Evolutionary conservation across 2,888 invertebrate genomes (phyloP).

Genomic region (Platycheirus albimanus): DNA sequence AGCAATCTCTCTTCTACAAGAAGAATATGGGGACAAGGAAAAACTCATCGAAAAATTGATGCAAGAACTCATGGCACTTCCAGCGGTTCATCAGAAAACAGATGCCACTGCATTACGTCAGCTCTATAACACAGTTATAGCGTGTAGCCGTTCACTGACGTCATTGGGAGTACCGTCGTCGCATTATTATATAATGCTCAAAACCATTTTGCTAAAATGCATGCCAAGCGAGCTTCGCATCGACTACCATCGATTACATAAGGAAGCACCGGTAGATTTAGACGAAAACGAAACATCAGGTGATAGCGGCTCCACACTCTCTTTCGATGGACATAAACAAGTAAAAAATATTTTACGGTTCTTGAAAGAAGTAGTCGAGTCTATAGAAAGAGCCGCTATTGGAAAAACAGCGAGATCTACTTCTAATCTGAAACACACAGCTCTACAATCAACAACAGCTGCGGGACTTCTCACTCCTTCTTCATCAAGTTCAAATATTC

Average conservation of each 20-base stretch:
- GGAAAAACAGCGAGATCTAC: neutral
- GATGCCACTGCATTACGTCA: constrained; percentile 8
- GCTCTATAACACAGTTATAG: constrained; percentile 25
- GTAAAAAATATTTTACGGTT: constrained; percentile 31
- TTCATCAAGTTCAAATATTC: neutral
- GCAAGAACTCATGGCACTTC: constrained; percentile 7
- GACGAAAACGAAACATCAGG: neutral
- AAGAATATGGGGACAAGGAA: neutral
- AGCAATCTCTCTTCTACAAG: neutral
- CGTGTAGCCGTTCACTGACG: constrained; percentile 24
- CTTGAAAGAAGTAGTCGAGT: constrained; percentile 12
- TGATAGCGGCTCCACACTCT: constrained; percentile 23
- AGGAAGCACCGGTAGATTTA: neutral
- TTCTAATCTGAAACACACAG: neutral
- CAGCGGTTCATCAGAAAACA: neutral
- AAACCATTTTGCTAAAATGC: constrained; percentile 18
- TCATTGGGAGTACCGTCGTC: constrained; percentile 11
- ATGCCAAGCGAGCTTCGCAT: constrained; percentile 29
- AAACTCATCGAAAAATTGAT: constrained; percentile 20
- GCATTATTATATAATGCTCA: constrained; percentile 29
- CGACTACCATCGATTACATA: constrained; percentile 19
- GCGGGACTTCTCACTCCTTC: constrained; percentile 15
- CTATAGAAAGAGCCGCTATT: constrained; percentile 10
- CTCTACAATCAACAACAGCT: neutral
- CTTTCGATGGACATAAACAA: constrained; percentile 32